phyloP scores from a whole-genome alignment of 2,797 vertebrate genomes.

The Harpagifer antarcticus region DNA sequence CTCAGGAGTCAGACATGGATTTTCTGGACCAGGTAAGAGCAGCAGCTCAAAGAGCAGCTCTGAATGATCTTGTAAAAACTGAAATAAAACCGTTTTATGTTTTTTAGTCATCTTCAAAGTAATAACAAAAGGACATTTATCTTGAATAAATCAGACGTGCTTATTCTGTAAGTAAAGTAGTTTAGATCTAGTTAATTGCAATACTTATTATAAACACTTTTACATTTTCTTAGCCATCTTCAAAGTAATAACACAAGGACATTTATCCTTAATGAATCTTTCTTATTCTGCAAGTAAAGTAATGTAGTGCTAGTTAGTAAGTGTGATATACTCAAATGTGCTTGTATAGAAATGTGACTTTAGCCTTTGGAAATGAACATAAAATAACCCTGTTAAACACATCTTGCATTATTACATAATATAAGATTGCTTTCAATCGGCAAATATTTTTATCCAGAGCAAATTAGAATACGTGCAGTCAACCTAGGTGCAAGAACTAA shows the following conservation, averaged over 20 bases:
- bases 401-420: not conserved
- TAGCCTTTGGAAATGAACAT: not conserved
- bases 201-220: too few species aligned
- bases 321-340: not conserved
- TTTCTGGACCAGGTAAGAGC: conserved; percentile 57
- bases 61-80: not conserved
- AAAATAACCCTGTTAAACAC: not conserved
- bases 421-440: not conserved
- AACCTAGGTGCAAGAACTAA: not conserved
- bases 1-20: conserved; percentile 39
- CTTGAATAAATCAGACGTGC: not conserved
- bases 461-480: not conserved
- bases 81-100: not conserved
- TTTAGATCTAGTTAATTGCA: not conserved
- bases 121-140: not conserved
- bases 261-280: not conserved
- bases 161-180: not conserved
- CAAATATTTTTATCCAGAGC: not conserved
- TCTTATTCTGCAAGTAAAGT: not conserved
- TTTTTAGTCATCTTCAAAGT: not conserved
- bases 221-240: not conserved
- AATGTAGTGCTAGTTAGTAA: not conserved
- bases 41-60: not conserved
- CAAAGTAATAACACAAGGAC: not conserved
- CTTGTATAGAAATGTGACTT: not conserved